Evolutionary conservation across 1,140 invertebrate genomes (phyloP).

Genomic region (Melanaphis sacchari): DNA sequence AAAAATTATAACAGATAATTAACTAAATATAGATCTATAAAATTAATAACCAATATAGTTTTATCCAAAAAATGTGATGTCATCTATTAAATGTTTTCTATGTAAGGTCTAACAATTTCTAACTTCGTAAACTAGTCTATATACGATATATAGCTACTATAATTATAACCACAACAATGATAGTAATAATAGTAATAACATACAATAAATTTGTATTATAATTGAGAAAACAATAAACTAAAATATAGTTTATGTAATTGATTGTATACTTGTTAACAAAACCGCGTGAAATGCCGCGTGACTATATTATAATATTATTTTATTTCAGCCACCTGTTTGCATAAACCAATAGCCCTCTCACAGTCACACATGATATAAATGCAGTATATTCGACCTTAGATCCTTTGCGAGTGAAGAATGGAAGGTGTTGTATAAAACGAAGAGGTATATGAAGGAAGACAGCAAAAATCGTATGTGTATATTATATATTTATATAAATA

Average conservation of each 20-base stretch:
- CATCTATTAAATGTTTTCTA: neutral
- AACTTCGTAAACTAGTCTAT: neutral
- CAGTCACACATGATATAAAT: conserved; percentile 9
- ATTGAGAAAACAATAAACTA: neutral
- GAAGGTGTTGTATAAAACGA: no score
- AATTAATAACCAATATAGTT: no score
- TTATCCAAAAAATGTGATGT: neutral
- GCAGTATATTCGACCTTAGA: conserved; percentile 31
- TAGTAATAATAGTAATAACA: no score
- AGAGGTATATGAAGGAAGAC: neutral
- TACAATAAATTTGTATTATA: neutral
- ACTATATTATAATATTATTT: neutral
- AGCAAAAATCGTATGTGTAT: neutral
- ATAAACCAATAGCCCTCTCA: conserved; percentile 20
- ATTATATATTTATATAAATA: neutral
- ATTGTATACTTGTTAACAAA: neutral
- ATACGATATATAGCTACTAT: neutral
- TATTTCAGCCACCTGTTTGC: conserved; percentile 41
- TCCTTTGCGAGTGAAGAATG: neutral
- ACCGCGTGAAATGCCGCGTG: neutral
- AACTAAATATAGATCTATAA: no score
- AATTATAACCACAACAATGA: no score
- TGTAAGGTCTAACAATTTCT: neutral
- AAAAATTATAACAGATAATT: no score
- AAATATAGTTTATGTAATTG: neutral